Base-by-base conservation (phyloP, 1,140 invertebrate genomes). In the Pentalonia nigronervosa region DNA sequence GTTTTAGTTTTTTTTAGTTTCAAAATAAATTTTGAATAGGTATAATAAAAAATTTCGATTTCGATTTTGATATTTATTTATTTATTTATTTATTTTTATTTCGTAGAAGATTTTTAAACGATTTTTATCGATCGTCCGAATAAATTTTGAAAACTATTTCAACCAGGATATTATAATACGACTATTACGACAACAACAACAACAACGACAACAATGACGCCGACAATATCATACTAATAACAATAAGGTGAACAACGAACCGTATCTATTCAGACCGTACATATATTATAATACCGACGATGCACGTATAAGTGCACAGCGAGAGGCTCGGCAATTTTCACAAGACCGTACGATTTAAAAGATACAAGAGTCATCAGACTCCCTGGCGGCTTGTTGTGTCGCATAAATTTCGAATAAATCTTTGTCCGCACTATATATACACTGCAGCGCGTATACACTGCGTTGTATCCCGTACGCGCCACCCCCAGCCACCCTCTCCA, bases 361-460 rank as follows among this genome's bases (percentile, higher is more conserved):
- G 88, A 90, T 89, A 36, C 87, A 90, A 90, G 36, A 60, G 88
- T 25, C 36, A 60, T 17, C 53, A 45, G 50, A 90, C 88, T 90
- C 88, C 53, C 53, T 47, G 88, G 88, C 50, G 50, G 53, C 53
- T 90, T 90, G 88, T 90, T 90, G 53, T 45, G 53, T 90, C 53
- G 88, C 88, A 90, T 90, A 90, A 90, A 90, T 90, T 90, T 90
- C 88, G 30, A 90, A 90, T 90, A 90, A 90, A 90, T 90, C 88
- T 60, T 47, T 41, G 88, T 90, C 88, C 88, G 53, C 30, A 48
- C 84, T 45, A 45, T 41, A 41, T 21, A 84, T 84, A 45, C 14
- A 84, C 83, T 34, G 17, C 41, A 41, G 41, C 41, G 47, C n/a
- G n/a, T n/a, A n/a, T n/a, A n/a, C n/a, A n/a, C n/a, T n/a, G 20